These are phyloP conservation scores for Rhabdornis inornatus DNA, from an alignment of 2,113 vertebrate species.

Conservation along the genomic window DNA sequence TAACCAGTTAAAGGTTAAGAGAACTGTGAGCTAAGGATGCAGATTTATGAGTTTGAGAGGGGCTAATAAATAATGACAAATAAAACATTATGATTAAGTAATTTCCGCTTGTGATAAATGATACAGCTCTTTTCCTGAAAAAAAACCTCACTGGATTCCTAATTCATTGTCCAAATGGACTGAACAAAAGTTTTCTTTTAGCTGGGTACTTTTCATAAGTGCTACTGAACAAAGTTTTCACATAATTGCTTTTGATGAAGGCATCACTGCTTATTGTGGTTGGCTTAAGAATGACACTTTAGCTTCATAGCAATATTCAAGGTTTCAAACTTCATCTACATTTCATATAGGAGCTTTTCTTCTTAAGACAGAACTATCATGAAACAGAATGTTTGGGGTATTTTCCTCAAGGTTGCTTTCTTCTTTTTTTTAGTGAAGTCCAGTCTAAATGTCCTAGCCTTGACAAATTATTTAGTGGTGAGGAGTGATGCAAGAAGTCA, in stretches of 20 bases:
- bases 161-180: background rate
- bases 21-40: background rate
- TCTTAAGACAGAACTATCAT: background rate
- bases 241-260: background rate
- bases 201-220: background rate
- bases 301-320: background rate
- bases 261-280: background rate
- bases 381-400: background rate
- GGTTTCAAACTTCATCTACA: background rate
- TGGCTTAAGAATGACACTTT: background rate
- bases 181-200: background rate
- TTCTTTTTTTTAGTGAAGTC: background rate
- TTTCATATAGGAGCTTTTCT: background rate
- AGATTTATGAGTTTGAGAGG: background rate
- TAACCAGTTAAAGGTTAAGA: background rate
- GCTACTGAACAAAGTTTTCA: background rate
- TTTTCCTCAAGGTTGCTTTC: background rate
- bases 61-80: background rate
- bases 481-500: fast-evolving
- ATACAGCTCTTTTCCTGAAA: background rate
- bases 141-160: background rate
- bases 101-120: background rate
- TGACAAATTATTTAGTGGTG: background rate
- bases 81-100: background rate
- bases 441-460: fast-evolving